Base-by-base conservation (phyloP, 2,888 invertebrate genomes). In the Melanchra persicariae region DNA sequence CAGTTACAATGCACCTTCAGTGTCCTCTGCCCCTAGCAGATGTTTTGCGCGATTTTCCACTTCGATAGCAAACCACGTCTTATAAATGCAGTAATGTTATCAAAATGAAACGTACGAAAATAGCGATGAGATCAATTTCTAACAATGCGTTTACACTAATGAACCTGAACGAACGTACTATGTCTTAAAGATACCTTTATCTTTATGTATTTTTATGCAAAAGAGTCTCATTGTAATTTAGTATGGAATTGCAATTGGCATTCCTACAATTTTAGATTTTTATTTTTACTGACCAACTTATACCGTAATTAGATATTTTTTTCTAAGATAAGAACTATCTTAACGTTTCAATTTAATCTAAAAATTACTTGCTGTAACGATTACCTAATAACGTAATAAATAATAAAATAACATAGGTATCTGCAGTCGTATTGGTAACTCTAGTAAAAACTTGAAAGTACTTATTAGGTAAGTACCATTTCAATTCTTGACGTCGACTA, bases 21-120 rank as follows among this genome's bases (percentile, higher is more conserved):
- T 79, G 70, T 82, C 76, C 55, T 81, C 69, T 82, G 77, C 69
- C 77, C 74, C 72, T 64, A 71, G 78, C 82, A 85, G 78, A 79
- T 84, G 84, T 83, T 40, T 77, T 76, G 65, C 58, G 57, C 59
- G 80, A 78, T 80, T 80, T 74, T 82, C 75, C 74, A 82, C 59
- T 61, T 55, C 43, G 71, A 77, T 83, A 82, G 63, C 55, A 76
- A 70, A 72, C 61, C 57, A 59, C 62, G 45, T 57, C 60, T 73
- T 75, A 34, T 59, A 51, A 71, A 72, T 63, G 62, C 64, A 71
- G 26, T 49, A 60, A 63, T 70, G 55, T 72, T 77, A 70, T 70
- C 62, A 69, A 65, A 60, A 54, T 51, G 17, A 70, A 70, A 49
- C 37, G 45, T 26, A 57, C 34, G 22, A n/a, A 62, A 59, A 79